A percentile compares a stretch with the other conserved stretches of the same genome.
These are phyloP conservation scores for Rhinoderma darwinii DNA, from an alignment of 2,113 vertebrate genomes.

Conservation along the genomic window DNA sequence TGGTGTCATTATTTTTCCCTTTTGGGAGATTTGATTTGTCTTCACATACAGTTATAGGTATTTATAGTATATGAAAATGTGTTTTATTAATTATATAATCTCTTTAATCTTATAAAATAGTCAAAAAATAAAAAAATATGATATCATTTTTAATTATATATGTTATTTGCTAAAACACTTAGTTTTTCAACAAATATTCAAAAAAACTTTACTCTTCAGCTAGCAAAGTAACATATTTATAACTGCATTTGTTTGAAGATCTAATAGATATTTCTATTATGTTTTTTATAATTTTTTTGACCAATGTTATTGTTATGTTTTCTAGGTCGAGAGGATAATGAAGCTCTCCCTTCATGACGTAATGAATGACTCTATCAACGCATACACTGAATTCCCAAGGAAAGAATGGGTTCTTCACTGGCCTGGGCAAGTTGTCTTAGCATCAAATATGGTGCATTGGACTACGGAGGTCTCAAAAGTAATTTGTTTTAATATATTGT, in stretches of 20 bases:
- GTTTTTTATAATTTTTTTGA: not conserved
- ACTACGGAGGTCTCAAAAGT: constrained; percentile 15
- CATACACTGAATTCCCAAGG: fast-evolving
- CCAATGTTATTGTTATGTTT: constrained; percentile 48
- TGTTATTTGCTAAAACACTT: too few relatives aligned
- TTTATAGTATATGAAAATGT: too few relatives aligned
- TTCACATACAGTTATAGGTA: too few relatives aligned
- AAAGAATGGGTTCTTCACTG: constrained; percentile 58
- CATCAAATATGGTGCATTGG: constrained; percentile 52
- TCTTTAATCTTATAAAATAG: too few relatives aligned
- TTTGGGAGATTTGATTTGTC: too few relatives aligned
- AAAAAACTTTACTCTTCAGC: not conserved
- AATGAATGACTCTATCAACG: constrained; percentile 40
- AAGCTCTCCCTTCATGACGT: constrained; percentile 50
- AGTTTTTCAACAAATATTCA: too few relatives aligned
- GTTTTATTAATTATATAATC: too few relatives aligned
- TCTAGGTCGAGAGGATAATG: constrained; percentile 51
- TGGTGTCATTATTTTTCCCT: too few relatives aligned
- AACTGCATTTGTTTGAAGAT: not conserved
- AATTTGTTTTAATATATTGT: constrained; percentile 13
- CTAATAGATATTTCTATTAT: not conserved
- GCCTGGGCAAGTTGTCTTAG: constrained; percentile 38
- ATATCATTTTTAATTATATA: too few relatives aligned
- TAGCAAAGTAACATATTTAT: not conserved
- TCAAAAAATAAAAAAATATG: too few relatives aligned